Evolutionary conservation across 2,888 invertebrate genomes (phyloP).

Genomic region (Tetranychus piercei): DNA sequence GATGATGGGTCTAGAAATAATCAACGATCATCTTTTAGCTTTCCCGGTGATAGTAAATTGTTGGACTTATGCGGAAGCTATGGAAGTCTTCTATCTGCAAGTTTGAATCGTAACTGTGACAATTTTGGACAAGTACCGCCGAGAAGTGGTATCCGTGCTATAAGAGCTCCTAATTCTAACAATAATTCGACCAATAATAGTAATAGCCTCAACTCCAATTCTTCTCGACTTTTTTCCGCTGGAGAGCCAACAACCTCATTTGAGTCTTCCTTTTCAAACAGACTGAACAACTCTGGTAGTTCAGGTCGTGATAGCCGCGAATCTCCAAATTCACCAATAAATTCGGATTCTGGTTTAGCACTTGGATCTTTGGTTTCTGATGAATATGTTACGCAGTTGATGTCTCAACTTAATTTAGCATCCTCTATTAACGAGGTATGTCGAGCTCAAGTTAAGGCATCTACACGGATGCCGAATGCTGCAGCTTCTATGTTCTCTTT

Average conservation of each 20-base stretch:
- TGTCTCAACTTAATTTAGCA: slow-evolving; percentile 7
- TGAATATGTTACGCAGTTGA: neutral
- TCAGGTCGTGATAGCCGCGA: slow-evolving; percentile 1
- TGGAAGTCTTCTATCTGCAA: neutral
- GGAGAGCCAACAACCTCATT: neutral
- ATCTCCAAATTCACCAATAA: neutral
- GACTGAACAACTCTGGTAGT: neutral
- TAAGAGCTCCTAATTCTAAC: neutral
- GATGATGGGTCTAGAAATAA: neutral
- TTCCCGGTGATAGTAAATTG: slow-evolving; percentile 11
- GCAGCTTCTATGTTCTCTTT: neutral
- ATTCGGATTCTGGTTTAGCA: slow-evolving; percentile 9
- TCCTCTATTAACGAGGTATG: neutral
- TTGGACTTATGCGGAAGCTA: slow-evolving; percentile 4
- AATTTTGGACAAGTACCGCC: slow-evolving; percentile 11
- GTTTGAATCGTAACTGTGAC: neutral
- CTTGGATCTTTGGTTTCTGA: neutral
- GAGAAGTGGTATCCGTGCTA: slow-evolving; percentile 8
- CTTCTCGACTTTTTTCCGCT: slow-evolving; percentile 2
- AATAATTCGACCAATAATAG: neutral
- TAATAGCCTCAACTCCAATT: neutral
- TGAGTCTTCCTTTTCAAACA: neutral
- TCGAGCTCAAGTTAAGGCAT: slow-evolving; percentile 2
- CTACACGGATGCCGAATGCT: neutral
- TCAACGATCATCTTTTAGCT: slow-evolving; percentile 7